phyloP scores from a whole-genome alignment of 2,797 vertebrate genomes.

The Galago senegalensis region DNA sequence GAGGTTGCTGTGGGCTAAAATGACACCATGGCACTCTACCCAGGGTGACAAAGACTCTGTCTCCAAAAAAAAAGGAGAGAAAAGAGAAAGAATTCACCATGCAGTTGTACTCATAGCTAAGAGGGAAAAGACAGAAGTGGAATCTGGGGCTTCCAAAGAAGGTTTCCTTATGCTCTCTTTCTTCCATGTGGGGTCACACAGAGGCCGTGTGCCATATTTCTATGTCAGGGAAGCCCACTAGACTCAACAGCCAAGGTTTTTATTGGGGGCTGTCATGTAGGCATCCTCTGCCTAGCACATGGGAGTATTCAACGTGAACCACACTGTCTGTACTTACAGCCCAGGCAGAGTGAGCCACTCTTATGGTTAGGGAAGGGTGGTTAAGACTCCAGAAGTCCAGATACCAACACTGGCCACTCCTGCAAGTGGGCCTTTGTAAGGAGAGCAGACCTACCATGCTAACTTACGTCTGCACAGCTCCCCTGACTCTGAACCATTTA shows the following conservation, averaged over 20 bases:
- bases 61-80: no score
- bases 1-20: no score
- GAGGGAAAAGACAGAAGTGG: not conserved
- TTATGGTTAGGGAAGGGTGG: not conserved
- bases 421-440: not conserved
- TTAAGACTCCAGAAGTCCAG: conserved; percentile 13
- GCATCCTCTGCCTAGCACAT: not conserved
- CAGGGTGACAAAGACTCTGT: no score
- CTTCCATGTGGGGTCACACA: not conserved
- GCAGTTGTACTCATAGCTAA: not conserved
- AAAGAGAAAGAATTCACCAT: not conserved
- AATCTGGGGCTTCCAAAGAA: not conserved
- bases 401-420: not conserved
- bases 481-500: not conserved
- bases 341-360: not conserved
- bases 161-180: not conserved
- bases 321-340: not conserved
- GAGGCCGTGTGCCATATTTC: not conserved
- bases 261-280: not conserved
- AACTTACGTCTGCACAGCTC: not conserved
- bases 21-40: no score
- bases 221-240: not conserved
- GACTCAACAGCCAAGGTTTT: not conserved
- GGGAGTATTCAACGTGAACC: not conserved
- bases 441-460: not conserved